Base-by-base conservation (phyloP, 92 coral and sea anemone genomes). In the Heteractis magnifica region DNA sequence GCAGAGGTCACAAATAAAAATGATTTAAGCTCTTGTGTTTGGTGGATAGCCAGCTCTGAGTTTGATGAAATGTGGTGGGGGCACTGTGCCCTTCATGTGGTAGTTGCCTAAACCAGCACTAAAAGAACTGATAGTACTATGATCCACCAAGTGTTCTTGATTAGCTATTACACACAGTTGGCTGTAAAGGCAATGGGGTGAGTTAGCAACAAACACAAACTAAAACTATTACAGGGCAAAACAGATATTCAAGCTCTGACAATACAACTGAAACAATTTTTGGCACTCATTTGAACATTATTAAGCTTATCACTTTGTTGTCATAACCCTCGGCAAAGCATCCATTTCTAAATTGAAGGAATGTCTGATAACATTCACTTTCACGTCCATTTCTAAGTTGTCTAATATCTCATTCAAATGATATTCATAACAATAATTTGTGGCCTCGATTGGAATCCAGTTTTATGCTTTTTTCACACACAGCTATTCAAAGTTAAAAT, bases 151-250 rank as follows among this genome's bases (percentile, higher is more conserved):
- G 62, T 18, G 52, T 75, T 71, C 87, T 77, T 83, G 85, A 19
- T 23, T 48, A 72, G 77, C 10, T 71, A 64, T 23, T 59, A 85
- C 83, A 78, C 81, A 90, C 84, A 84, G 93, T 50, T 55, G 23
- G 91, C 93, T 90, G 93, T 62, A 84, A 90, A 90, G 81, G 91
- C 79, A 90, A 90, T 77, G 74, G 71, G 75, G 87, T 68, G 87
- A 41, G 70, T 84, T 84, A 85, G 88, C 75, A 78, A 78, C 87
- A 84, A 77, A 23, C 74, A 65, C 81, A 76, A 20, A 75, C 81
- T 75, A 21, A 50, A 49, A 80, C 52, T 52, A 65, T 55, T 49
- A 80, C 87, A 84, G 80, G 85, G 55, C 62, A 82, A 56, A 41
- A 75, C 64, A 26, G 52, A 18, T 55, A 80, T 23, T 12, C 6